phyloP scores from a whole-genome alignment of 2,797 vertebrate species.

The Arnoldichthys spilopterus region DNA sequence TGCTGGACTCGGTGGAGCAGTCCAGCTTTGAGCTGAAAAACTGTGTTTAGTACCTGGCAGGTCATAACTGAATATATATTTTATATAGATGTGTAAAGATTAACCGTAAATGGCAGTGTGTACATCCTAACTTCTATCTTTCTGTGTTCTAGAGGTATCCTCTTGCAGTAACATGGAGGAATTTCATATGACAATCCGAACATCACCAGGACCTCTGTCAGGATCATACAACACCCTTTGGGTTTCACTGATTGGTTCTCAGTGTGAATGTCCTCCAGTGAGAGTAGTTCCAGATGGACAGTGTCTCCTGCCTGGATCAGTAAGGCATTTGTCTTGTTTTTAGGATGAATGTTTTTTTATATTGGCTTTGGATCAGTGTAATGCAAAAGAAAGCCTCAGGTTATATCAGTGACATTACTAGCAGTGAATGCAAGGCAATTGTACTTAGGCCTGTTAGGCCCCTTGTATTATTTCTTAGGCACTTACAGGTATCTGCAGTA shows the following conservation, averaged over 20 bases:
- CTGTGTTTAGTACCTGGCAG: neutral
- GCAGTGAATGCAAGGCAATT: no score
- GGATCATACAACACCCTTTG: slow-evolving; percentile 69
- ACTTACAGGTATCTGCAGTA: neutral
- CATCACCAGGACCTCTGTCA: slow-evolving; percentile 64
- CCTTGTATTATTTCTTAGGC: neutral
- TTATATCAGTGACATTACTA: neutral
- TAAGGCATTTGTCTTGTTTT: slow-evolving; percentile 51
- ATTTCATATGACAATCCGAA: slow-evolving; percentile 68
- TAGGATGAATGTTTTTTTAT: neutral
- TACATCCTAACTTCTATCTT: neutral
- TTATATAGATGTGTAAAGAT: neutral
- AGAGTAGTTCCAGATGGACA: slow-evolving; percentile 32
- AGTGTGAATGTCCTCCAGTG: slow-evolving; percentile 62
- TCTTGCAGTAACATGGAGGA: slow-evolving; percentile 46
- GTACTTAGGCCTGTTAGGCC: neutral
- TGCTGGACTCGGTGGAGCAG: neutral
- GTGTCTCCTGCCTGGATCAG: slow-evolving; percentile 67
- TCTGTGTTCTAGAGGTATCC: neutral
- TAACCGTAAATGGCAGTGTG: neutral
- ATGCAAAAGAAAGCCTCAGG: neutral
- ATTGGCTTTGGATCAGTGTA: neutral
- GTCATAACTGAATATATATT: neutral
- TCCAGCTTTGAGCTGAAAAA: neutral
- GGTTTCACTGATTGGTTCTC: slow-evolving; percentile 69